These are phyloP conservation scores for Chrysomela aeneicollis DNA, from an alignment of 2,888 invertebrate genomes.

Conservation along the genomic window DNA sequence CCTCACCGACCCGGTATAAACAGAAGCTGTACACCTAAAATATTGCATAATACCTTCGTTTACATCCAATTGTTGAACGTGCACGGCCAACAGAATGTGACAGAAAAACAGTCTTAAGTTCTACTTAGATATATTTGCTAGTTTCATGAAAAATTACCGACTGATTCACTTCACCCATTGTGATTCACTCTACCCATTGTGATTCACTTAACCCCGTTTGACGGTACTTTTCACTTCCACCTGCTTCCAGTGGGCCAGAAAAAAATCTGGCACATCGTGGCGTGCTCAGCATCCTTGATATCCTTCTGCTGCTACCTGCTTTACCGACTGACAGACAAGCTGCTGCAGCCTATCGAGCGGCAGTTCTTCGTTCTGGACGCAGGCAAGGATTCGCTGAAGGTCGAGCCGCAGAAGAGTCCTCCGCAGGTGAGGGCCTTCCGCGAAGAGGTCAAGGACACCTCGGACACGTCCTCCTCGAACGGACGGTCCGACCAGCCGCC, in stretches of 20 bases:
- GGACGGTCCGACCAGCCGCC: neutral
- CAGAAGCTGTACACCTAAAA: too few relatives aligned
- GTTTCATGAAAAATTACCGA: too few relatives aligned
- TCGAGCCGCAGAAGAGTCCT: neutral
- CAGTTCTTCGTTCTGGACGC: slow-evolving; percentile 8
- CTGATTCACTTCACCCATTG: too few relatives aligned
- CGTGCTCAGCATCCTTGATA: slow-evolving; percentile 7
- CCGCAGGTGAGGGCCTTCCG: neutral
- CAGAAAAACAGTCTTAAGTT: too few relatives aligned
- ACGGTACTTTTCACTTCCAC: too few relatives aligned
- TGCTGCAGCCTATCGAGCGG: neutral
- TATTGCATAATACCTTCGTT: too few relatives aligned
- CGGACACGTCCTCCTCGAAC: neutral
- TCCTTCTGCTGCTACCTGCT: neutral
- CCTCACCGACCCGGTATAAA: too few relatives aligned
- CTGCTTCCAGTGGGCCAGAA: slow-evolving; percentile 14
- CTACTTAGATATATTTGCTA: too few relatives aligned
- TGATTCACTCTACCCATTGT: too few relatives aligned
- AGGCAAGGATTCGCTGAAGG: neutral
- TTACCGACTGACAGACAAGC: slow-evolving; percentile 5
- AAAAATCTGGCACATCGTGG: slow-evolving; percentile 17
- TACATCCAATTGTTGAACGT: too few relatives aligned
- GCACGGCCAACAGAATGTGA: too few relatives aligned
- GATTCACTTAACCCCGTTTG: too few relatives aligned
- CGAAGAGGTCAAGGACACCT: neutral